Evolutionary conservation across 2,113 vertebrate genomes (phyloP), one percentile per base, ranked within the genome.

Genomic region (Raphicerus campestris): DNA sequence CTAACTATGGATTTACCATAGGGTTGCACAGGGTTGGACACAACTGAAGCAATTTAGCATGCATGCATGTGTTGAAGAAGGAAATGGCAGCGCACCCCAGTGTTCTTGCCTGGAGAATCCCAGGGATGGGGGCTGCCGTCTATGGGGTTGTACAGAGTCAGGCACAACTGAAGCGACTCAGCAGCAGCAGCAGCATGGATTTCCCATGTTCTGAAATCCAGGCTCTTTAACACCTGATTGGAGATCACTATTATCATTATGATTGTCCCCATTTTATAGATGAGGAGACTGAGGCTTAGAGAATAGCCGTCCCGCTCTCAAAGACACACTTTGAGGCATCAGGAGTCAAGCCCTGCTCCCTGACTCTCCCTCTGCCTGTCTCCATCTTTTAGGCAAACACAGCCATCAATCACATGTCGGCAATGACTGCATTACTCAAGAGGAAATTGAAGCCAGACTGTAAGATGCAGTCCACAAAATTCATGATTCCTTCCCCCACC

Each of bases 391-490:
- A 93, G 87, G 45, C 86, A 94, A 90, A 93, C 58, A 80, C 61
- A 87, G 56, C 87, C 56, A 91, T 97, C 96, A 87, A 87, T 97
- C 96, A 97, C 94, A 97, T 17, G 26, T 53, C 73, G 28, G 83
- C 92, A 88, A 58, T 81, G 94, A 60, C 94, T 93, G 63, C 91
- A 87, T 97, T 94, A 94, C 89, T 94, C 49, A 70, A 53, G 93
- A 85, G 96, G 95, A 97, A 97, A 96, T 19, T 51, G 93, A 70
- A 96, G 93, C 26, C 55, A 84, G 96, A 93, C 94, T 90, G 93
- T 95, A 96, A 96, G 97, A 85, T 81, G 83, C 95, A 98, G 97
- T 87, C 85, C 98, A 96, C 96, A 91, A 97, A 98, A 85, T 49
- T 97, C 97, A 97, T 89, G 80, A 94, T 95, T 96, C 95, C 97